These are phyloP conservation scores for Lontra canadensis DNA, from an alignment of 2,113 vertebrate genomes.

Conservation along the genomic window DNA sequence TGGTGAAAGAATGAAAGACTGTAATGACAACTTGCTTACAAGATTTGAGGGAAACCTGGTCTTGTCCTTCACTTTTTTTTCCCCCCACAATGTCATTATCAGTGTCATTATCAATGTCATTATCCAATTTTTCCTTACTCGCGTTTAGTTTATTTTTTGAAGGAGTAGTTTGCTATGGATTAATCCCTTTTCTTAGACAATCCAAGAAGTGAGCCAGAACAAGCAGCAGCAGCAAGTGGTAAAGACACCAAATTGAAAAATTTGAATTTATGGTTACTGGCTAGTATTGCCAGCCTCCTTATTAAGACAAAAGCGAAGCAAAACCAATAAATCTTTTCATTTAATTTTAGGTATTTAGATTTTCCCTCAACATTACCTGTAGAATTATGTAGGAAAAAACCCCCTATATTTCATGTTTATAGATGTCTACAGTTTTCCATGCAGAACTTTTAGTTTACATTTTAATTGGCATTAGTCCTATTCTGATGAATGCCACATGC, in stretches of 20 bases:
- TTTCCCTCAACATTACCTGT: slow-evolving; percentile 63
- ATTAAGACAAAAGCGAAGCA: slow-evolving; percentile 74
- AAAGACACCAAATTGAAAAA: not conserved
- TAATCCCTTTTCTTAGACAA: slow-evolving; percentile 54
- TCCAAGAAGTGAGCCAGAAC: slow-evolving; percentile 55
- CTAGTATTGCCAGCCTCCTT: slow-evolving; percentile 63
- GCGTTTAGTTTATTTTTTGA: not conserved
- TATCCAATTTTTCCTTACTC: not conserved
- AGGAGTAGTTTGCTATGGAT: slow-evolving; percentile 38
- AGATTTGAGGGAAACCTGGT: slow-evolving; percentile 20
- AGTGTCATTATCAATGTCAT: no score
- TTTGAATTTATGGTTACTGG: slow-evolving; percentile 52
- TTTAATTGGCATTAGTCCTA: slow-evolving; percentile 45
- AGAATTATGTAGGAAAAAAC: slow-evolving; percentile 50
- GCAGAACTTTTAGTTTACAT: slow-evolving; percentile 65
- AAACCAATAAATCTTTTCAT: slow-evolving; percentile 41
- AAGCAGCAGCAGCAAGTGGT: slow-evolving; percentile 51
- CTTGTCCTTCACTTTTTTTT: not conserved
- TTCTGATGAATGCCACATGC: slow-evolving; percentile 42
- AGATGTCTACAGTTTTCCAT: slow-evolving; percentile 71
- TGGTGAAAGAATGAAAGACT: slow-evolving; percentile 32
- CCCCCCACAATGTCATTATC: not conserved
- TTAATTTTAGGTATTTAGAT: slow-evolving; percentile 31
- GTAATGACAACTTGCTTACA: slow-evolving; percentile 21
- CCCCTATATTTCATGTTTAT: slow-evolving; percentile 74